Evolutionary conservation across 2,797 vertebrate species (phyloP).

Genomic region (Helostoma temminkii): DNA sequence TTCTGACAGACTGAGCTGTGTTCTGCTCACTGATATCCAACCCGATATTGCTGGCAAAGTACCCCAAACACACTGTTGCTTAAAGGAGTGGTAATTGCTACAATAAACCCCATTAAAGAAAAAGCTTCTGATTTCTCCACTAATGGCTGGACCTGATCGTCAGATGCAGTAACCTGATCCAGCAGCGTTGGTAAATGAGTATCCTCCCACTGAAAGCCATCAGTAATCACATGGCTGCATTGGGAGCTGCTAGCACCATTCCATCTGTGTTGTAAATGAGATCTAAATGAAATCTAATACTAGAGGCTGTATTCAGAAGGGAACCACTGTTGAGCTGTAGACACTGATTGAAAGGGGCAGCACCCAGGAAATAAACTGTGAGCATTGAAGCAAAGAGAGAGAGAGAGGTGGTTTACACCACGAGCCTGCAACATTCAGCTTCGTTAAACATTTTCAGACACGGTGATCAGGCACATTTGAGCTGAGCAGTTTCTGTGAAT

Average conservation of each 20-base stretch:
- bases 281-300: constrained; percentile 77
- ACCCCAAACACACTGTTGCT: constrained; percentile 30
- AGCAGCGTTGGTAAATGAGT: constrained; percentile 57
- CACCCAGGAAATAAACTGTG: constrained; percentile 63
- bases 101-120: constrained; percentile 67
- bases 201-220: constrained; percentile 67
- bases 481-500: constrained; percentile 24
- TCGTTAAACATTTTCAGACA: constrained; percentile 48
- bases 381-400: constrained; percentile 45
- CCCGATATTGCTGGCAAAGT: constrained; percentile 27
- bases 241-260: constrained; percentile 64
- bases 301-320: constrained; percentile 64
- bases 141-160: constrained; percentile 63
- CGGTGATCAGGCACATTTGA: constrained; percentile 45
- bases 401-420: constrained; percentile 14
- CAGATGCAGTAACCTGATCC: constrained; percentile 65
- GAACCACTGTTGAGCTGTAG: constrained; percentile 62
- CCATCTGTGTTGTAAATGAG: constrained; percentile 76
- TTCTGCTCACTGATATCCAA: constrained; percentile 14
- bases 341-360: constrained; percentile 74
- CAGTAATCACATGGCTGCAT: constrained; percentile 66
- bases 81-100: constrained; percentile 53
- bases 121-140: constrained; percentile 50
- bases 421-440: constrained; percentile 45
- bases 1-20: neutral